Percentiles rank a stretch among this genome's conserved stretches.
Evolutionary conservation across 2,888 invertebrate species (phyloP).

Genomic region (Penaeus monodon): DNA sequence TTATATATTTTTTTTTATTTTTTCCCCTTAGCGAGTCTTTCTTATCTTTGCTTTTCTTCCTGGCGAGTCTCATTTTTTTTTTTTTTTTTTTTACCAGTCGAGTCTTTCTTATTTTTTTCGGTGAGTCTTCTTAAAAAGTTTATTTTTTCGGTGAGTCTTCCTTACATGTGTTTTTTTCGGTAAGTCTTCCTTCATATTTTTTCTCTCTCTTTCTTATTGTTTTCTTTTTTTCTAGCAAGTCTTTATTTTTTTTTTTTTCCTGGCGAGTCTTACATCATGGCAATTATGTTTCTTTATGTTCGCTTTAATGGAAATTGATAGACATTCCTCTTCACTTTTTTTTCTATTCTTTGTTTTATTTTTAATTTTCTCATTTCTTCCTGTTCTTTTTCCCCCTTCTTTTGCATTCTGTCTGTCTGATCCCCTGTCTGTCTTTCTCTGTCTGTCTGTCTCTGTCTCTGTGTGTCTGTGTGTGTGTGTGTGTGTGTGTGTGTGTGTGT

Average conservation of each 20-base stretch:
- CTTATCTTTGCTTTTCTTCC: not conserved
- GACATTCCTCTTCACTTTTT: not conserved
- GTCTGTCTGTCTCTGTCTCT: not conserved
- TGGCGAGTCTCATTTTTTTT: not conserved
- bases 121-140: not conserved
- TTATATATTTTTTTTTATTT: not conserved
- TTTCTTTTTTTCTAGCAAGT: too few species aligned
- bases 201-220: too few species aligned
- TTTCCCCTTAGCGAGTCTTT: not conserved
- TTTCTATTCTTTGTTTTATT: not conserved
- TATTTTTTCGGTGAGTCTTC: not conserved
- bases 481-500: too few species aligned
- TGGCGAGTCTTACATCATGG: too few species aligned
- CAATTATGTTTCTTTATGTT: too few species aligned
- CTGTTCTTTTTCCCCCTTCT: not conserved
- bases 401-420: not conserved
- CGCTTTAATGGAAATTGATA: too few species aligned
- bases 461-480: not conserved
- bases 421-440: not conserved
- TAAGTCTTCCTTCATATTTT: too few species aligned
- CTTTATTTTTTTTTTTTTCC: too few species aligned
- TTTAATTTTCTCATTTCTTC: not conserved
- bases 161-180: not conserved
- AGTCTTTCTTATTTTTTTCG: slow-evolving; percentile 1
- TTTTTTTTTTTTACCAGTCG: not conserved